A percentile compares a stretch with the other conserved stretches of the same genome.
These are phyloP conservation scores for Muscicapa striata DNA, from an alignment of 2,797 vertebrate species.

Conservation along the genomic window DNA sequence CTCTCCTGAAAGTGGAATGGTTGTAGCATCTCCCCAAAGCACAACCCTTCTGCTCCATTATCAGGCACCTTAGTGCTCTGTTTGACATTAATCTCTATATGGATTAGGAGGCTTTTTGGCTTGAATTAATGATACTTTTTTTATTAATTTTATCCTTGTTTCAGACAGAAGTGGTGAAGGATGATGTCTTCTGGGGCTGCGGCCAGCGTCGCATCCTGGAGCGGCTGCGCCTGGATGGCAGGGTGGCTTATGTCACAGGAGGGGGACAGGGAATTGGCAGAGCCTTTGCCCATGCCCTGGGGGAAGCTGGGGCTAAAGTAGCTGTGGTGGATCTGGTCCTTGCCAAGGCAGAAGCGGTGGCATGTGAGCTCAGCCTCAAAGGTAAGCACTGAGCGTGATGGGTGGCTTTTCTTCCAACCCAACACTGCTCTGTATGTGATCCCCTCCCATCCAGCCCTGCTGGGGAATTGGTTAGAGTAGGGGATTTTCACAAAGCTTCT, in stretches of 20 bases:
- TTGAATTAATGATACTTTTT: background rate
- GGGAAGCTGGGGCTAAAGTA: conserved; percentile 84
- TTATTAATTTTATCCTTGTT: background rate
- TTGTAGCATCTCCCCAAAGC: background rate
- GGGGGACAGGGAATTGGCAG: conserved; percentile 84
- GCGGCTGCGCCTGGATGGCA: conserved; percentile 79
- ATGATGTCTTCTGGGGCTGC: conserved; percentile 78
- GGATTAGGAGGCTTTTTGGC: background rate
- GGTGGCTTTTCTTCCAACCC: background rate
- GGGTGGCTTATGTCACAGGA: conserved; percentile 82
- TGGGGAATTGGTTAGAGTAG: background rate
- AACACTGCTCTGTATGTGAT: fast-evolving
- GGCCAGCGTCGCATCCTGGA: conserved; percentile 72
- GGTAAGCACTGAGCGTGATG: conserved; percentile 48
- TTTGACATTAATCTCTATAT: background rate
- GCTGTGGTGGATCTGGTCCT: conserved; percentile 78
- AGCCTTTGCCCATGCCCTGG: conserved; percentile 80
- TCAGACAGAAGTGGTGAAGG: conserved; percentile 66
- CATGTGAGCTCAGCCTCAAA: conserved; percentile 80
- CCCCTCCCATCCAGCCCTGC: background rate
- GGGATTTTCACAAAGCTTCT: background rate
- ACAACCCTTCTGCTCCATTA: background rate
- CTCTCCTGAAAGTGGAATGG: background rate
- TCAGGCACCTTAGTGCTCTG: background rate
- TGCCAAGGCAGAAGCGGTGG: conserved; percentile 77